Evolutionary conservation across 2,888 invertebrate genomes (phyloP), one percentile per base, ranked within the genome.

Genomic region (Chironomus tentans): DNA sequence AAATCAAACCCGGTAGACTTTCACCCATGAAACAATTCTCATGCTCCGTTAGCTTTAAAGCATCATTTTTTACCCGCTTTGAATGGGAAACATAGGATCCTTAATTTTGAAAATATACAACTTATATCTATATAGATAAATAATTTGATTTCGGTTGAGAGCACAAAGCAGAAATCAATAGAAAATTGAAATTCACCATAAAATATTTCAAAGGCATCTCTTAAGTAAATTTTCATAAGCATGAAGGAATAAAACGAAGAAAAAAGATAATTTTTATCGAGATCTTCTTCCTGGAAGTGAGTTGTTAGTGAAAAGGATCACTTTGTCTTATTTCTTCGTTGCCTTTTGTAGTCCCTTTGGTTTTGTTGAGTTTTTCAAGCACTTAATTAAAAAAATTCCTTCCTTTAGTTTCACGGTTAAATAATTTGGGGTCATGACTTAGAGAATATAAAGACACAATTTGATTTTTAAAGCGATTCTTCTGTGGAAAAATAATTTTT

Each of bases 141-240:
- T 74, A 74, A 74, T 74, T 74, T 68, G 74, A 74, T 74, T 74
- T 74, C 28, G 48, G 74, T 62, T 74, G 68, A 48, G 21, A 68
- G 65, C 74, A 68, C 74, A 74, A 74, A 74, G 74, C 74, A 74
- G 24, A 74, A 74, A 74, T 74, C 74, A 74, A 74, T 74, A 74
- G n/a, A 74, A 28, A 18, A 38, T 68, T 13, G 47, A 22, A 68
- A 74, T 74, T 74, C 74, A 56, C n/a, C n/a, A 74, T 68, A 48
- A 46, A 46, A 24, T n/a, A 68, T 68, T 62, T 62, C 74, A 74
- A 74, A 74, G 24, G 65, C 24, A 65, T 24, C 21, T 56, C 56
- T 56, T 56, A 56, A 56, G 56, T 18, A 56, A 56, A 56, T 56
- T 56, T 56, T 38, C 38, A 56, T 56, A 15, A 56, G 56, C 56